Evolutionary conservation across 2,113 vertebrate species (phyloP), one percentile per base, ranked within the genome.

Genomic region (Centrocercus urophasianus): DNA sequence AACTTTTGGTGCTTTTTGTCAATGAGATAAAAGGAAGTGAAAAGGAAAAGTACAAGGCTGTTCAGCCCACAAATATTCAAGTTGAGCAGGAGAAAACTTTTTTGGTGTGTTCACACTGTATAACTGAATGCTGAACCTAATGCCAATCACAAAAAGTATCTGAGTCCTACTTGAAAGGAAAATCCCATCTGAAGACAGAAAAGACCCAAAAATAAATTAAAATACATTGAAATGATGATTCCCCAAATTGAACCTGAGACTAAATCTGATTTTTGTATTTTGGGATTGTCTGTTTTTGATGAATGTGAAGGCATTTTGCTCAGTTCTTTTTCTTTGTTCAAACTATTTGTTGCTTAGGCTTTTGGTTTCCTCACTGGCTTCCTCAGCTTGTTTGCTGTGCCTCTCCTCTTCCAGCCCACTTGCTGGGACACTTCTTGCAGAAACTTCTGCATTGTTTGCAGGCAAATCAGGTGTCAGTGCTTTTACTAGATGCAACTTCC

Each of bases 391-490:
- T 70, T 92, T 25, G 17, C 32, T 2, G 2, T 66, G 47, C 65
- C 38, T 76, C 32, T 74, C 38, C 81, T 52, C 72, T 93, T 75
- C 64, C 8, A 78, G 34, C 19, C 34, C 7, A 36, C 20, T 38
- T 32, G 27, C 15, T 1, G 78, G 77, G 84, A 89, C 47, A 28
- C 42, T 91, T 91, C 78, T 73, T 52, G 64, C 75, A 74, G 75
- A 80, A 85, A 50, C 82, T 91, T 64, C 27, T 27, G 32, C 72
- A 95, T 95, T 96, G 89, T 96, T 89, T 40, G 67, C 72, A 91
- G 72, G 75, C 61, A 95, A 95, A 95, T 96, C 91, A 91, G 87
- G 95, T 88, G 91, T 93, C 64, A 24, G 67, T 78, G 69, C 83
- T 95, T 96, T 83, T 21, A 77, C 83, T 2, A 83, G 78, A 66